Base-by-base conservation (phyloP, 2,888 invertebrate genomes). In the Gnatocerus cornutus region DNA sequence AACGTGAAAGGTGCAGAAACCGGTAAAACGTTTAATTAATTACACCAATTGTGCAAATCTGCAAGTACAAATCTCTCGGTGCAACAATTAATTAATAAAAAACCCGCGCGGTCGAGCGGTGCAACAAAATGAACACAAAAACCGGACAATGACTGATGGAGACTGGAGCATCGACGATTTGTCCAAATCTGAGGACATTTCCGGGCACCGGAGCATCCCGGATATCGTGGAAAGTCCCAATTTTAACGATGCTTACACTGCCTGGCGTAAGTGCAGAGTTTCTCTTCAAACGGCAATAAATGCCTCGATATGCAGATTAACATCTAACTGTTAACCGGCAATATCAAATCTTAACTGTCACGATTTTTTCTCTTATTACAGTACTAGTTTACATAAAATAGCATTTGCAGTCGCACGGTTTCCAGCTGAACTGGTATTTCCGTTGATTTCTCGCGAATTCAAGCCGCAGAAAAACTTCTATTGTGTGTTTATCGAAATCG, bases 201-300 rank as follows among this genome's bases (percentile, higher is more conserved):
- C 71, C 13, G 68, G 62, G 10, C 76, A 72, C 53, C 68, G 68
- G 21, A 75, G 71, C 71, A 68, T 75, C 39, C 68, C 74, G 8
- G 78, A 76, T 48, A 76, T 72, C 56, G 71, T 74, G 43, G 75
- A 76, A 56, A 78, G 80, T 67, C 78, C 78, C 1, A 78, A 79
- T 71, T 78, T 77, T 59, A 64, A 72, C 37, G 75, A 79, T 65
- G 79, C 79, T 8, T 80, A 79, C 64, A 79, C 77, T 72, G 80
- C 79, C 3, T 82, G 80, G 80, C 77, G 82, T 82, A 78, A 81
- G 82, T 81, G 2, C 37, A 21, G 21, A 62, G 21, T 52, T 37
- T 27, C n/a, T 43, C 14, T 45, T 14, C n/a, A n/a, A n/a, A n/a
- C n/a, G n/a, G n/a, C n/a, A 21, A 4, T 9, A 59, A 59, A 59